Evolutionary conservation across 2,113 vertebrate species (phyloP), one percentile per base, ranked within the genome.

Genomic region (Nestor notabilis): DNA sequence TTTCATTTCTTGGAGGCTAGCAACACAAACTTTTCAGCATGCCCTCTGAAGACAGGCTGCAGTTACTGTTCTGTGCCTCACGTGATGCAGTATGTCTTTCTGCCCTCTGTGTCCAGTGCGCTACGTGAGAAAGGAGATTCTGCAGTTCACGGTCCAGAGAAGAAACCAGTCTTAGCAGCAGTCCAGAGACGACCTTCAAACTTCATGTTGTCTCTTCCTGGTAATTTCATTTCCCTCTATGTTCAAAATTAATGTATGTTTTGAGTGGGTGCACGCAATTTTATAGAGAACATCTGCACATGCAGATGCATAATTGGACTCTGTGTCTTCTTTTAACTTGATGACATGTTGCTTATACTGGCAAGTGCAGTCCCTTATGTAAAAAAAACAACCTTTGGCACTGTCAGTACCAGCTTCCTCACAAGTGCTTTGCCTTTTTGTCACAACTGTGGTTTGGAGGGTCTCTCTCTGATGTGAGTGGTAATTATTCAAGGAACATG

Each of bases 171-270:
- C 27, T n/a, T 78, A 47, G 64, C 76, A 53, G 17, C 56, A 0
- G 37, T 18, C 35, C 27, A 71, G 17, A 93, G 35, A 61, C 10
- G 18, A 21, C 21, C 83, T 58, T 75, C 93, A n/a, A 17, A 58
- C 41, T 41, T 47, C 60, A n/a, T 46, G 1, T 70, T 28, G 0
- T 39, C 83, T 44, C 68, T 55, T 93, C 83, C 89, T 31, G 97
- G 98, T 98, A 97, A 98, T 88, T 47, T 75, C 56, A 27, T 39
- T 86, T 64, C 29, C 6, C 39, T 35, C 50, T 56, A 17, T 55
- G 28, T 47, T 78, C 60, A 29, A 2, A 66, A 77, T 17, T 6
- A 44, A 44, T 11, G n/a, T 49, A 21, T 29, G 76, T 78, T 91
- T 65, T 74, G 76, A 64, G 70, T n/a, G 76, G 52, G 39, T 60